phyloP scores from a whole-genome alignment of 2,113 vertebrate species.

The Oncorhynchus masou region DNA sequence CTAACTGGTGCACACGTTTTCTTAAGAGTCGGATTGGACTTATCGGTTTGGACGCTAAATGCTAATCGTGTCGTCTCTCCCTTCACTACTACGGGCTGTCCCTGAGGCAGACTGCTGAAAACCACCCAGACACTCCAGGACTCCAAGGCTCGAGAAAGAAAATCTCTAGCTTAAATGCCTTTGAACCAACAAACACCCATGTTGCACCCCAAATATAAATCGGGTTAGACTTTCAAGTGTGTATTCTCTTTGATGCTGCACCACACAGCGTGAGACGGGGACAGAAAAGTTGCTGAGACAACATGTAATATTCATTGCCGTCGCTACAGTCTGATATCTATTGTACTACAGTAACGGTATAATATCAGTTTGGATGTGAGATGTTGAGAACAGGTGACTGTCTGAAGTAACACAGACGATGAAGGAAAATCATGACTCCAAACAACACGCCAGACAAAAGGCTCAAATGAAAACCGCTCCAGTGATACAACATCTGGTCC shows the following conservation, averaged over 20 bases:
- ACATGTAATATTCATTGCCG: constrained; percentile 65
- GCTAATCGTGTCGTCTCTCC: constrained; percentile 53
- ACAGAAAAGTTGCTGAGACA: constrained; percentile 61
- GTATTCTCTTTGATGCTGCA: constrained; percentile 71
- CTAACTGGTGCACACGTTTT: constrained; percentile 64
- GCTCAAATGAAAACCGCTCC: not conserved
- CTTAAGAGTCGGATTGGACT: constrained; percentile 50
- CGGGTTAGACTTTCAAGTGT: constrained; percentile 63
- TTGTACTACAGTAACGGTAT: not conserved
- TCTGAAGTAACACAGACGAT: not conserved
- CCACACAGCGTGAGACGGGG: constrained; percentile 54
- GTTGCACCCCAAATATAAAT: constrained; percentile 31
- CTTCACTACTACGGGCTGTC: constrained; percentile 46
- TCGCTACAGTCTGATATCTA: constrained; percentile 38
- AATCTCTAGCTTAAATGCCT: constrained; percentile 54
- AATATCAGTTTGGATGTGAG: not conserved
- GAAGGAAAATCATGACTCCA: not conserved
- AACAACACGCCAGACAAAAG: not conserved
- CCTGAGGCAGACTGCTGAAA: constrained; percentile 48
- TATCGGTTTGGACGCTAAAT: constrained; percentile 53
- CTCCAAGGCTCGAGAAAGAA: constrained; percentile 50
- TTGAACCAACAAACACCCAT: constrained; percentile 66
- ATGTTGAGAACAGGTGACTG: not conserved
- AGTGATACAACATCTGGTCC: not conserved
- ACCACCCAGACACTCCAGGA: constrained; percentile 39